These are phyloP conservation scores for Himalopsyche phryganea DNA, from an alignment of 1,140 invertebrate species.

Conservation along the genomic window DNA sequence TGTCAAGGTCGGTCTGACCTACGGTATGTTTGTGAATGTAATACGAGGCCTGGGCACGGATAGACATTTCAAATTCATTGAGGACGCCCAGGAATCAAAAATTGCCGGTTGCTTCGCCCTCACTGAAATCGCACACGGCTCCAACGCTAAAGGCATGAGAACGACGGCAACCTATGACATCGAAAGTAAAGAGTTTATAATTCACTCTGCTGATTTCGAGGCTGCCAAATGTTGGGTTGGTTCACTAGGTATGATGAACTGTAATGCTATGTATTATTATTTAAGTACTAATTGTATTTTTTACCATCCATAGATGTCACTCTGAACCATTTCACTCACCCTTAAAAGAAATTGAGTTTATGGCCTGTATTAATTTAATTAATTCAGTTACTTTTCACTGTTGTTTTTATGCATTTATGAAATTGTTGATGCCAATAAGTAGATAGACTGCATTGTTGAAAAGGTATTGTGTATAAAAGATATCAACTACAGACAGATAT, in stretches of 20 bases:
- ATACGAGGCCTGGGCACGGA: slow-evolving; percentile 56
- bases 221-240: slow-evolving; percentile 85
- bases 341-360: too few species aligned
- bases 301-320: too few species aligned
- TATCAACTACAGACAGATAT: too few species aligned
- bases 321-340: too few species aligned
- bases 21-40: slow-evolving; percentile 56
- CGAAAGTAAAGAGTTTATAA: slow-evolving; percentile 69
- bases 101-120: slow-evolving; percentile 76
- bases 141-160: slow-evolving; percentile 77
- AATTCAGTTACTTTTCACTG: too few species aligned
- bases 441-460: too few species aligned
- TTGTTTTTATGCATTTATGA: too few species aligned
- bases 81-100: slow-evolving; percentile 54
- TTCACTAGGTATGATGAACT: slow-evolving; percentile 53
- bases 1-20: slow-evolving; percentile 61
- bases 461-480: too few species aligned
- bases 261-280: too few species aligned
- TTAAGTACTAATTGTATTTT: too few species aligned
- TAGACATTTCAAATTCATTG: slow-evolving; percentile 59
- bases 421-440: too few species aligned
- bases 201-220: slow-evolving; percentile 81
- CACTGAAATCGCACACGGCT: slow-evolving; percentile 85
- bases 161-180: slow-evolving; percentile 79
- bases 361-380: too few species aligned